These are phyloP conservation scores for Odocoileus virginianus DNA, from an alignment of 2,113 vertebrate genomes.

Conservation along the genomic window DNA sequence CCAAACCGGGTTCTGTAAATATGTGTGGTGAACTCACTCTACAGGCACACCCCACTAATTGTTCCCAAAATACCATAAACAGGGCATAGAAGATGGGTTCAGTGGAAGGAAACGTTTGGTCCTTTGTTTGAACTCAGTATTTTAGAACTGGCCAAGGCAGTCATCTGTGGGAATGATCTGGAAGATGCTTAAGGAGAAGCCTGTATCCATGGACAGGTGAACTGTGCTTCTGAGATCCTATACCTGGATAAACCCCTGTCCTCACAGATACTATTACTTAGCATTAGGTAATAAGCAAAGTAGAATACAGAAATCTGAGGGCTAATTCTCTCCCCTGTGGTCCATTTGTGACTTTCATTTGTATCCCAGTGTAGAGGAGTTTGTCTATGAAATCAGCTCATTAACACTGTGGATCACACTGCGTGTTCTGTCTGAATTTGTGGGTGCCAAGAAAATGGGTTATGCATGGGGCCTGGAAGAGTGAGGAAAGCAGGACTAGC, in stretches of 20 bases:
- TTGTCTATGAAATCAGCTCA: background rate
- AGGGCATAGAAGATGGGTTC: background rate
- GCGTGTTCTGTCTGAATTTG: background rate
- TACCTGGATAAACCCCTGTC: background rate
- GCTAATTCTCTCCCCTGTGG: background rate
- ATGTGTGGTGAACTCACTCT: background rate
- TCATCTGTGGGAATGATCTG: background rate
- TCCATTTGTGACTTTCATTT: background rate
- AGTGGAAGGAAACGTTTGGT: background rate
- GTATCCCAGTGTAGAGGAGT: background rate
- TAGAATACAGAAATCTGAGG: background rate
- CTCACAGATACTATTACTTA: background rate
- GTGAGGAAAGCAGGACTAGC: background rate
- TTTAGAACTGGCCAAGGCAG: background rate
- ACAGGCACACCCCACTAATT: background rate
- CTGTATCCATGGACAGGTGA: background rate
- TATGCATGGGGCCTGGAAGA: background rate
- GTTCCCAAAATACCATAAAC: background rate
- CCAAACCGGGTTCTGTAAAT: background rate
- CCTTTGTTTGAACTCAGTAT: background rate
- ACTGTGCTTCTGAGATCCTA: background rate
- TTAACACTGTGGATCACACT: background rate
- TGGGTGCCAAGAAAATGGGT: background rate
- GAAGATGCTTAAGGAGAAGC: background rate
- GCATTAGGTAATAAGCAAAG: background rate